phyloP scores from a whole-genome alignment of 2,888 invertebrate genomes.

The Penaeus monodon region DNA sequence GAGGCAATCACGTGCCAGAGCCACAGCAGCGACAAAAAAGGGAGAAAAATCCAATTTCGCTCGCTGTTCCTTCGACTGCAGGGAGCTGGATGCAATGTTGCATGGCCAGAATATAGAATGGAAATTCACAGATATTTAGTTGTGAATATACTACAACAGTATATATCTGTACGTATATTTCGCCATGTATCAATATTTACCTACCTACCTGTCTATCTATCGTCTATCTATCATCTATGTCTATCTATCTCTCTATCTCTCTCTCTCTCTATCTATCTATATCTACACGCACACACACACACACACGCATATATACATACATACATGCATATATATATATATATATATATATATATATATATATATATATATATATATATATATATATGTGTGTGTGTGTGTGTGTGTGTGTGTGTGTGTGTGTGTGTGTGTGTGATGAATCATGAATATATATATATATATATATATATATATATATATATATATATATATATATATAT shows the following conservation, averaged over 20 bases:
- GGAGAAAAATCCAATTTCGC: no score
- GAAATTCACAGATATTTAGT: not conserved
- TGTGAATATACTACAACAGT: no score
- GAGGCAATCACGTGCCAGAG: no score
- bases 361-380: slow-evolving; percentile 33
- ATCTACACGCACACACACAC: not conserved
- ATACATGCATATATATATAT: slow-evolving; percentile 8
- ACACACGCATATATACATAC: slow-evolving; percentile 4
- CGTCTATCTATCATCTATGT: not conserved
- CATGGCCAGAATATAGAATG: no score
- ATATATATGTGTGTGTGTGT: slow-evolving; percentile 9
- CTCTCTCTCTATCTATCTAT: not conserved
- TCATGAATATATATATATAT: no score
- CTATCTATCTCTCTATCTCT: not conserved
- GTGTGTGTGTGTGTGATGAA: not conserved
- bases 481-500: no score
- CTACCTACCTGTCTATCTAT: not conserved
- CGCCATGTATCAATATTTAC: not conserved
- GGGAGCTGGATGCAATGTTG: no score
- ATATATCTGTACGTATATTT: not conserved
- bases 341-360: slow-evolving; percentile 29
- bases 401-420: not conserved
- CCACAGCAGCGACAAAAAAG: no score
- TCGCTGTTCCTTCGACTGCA: no score
- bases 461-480: no score